These are phyloP conservation scores for Galagoides demidoff DNA, from an alignment of 2,797 vertebrate genomes.

Conservation along the genomic window DNA sequence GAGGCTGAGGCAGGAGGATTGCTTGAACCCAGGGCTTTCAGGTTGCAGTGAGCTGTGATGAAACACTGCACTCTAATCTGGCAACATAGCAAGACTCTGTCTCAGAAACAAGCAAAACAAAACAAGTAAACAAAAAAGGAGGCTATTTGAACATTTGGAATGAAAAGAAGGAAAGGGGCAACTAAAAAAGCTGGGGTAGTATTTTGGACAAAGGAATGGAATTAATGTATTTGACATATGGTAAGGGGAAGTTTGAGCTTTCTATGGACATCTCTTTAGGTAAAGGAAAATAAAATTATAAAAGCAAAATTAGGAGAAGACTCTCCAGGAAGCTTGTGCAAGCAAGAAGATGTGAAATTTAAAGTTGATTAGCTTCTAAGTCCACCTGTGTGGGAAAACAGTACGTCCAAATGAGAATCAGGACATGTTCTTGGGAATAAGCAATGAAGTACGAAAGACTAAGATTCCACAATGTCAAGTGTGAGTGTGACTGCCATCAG, in stretches of 20 bases:
- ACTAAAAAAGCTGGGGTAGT: background rate
- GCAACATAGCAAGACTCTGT: background rate
- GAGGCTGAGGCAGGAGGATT: background rate
- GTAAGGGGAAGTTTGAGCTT: background rate
- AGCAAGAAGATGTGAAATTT: background rate
- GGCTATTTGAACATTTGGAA: background rate
- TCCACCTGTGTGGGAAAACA: background rate
- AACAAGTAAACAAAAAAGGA: background rate
- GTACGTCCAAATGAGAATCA: background rate
- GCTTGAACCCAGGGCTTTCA: background rate
- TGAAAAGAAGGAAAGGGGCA: background rate
- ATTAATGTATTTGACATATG: background rate
- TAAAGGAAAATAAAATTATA: constrained; percentile 33
- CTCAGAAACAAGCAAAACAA: background rate
- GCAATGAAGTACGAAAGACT: background rate
- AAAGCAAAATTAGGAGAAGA: constrained; percentile 9
- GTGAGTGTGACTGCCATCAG: background rate
- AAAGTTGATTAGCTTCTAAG: background rate
- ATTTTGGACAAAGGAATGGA: background rate
- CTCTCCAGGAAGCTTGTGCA: background rate
- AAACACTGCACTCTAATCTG: background rate
- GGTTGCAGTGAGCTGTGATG: background rate
- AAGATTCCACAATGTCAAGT: background rate
- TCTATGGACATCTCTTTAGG: background rate
- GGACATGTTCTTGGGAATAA: background rate